Evolutionary conservation across 2,113 vertebrate genomes (phyloP).

Genomic region (Pseudolaguvia tuberculata): DNA sequence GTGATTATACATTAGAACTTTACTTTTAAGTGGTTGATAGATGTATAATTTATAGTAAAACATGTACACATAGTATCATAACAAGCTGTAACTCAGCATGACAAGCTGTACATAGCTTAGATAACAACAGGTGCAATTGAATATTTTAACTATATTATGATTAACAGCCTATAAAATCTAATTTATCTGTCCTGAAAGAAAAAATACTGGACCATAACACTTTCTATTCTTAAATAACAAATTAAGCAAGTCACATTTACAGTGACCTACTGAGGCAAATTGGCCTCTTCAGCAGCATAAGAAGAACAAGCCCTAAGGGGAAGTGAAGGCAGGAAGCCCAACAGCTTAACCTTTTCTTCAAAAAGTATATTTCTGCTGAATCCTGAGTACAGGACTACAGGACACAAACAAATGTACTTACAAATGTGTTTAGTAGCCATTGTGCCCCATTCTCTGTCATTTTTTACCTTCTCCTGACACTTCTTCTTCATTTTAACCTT

Average conservation of each 20-base stretch:
- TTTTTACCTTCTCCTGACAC: neutral
- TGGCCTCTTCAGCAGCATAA: constrained; percentile 58
- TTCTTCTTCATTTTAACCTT: constrained; percentile 64
- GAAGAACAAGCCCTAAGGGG: constrained; percentile 46
- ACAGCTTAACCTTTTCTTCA: constrained; percentile 71
- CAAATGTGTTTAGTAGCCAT: neutral
- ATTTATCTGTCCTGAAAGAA: no score
- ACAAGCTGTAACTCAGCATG: neutral
- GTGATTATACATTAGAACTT: no score
- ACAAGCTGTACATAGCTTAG: neutral
- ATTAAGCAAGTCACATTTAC: constrained; percentile 64
- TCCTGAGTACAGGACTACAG: constrained; percentile 64
- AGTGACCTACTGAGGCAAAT: constrained; percentile 63
- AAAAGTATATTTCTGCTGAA: constrained; percentile 66
- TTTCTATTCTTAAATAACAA: constrained; percentile 57
- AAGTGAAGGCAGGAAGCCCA: constrained; percentile 51
- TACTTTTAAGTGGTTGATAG: neutral
- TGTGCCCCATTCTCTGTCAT: neutral
- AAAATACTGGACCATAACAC: constrained; percentile 10
- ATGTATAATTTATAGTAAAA: neutral
- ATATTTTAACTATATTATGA: neutral
- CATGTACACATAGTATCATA: no score
- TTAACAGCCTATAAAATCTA: neutral
- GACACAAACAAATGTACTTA: constrained; percentile 40
- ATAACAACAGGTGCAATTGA: neutral